phyloP scores from a whole-genome alignment of 2,113 vertebrate species.

The Centropus bengalensis region DNA sequence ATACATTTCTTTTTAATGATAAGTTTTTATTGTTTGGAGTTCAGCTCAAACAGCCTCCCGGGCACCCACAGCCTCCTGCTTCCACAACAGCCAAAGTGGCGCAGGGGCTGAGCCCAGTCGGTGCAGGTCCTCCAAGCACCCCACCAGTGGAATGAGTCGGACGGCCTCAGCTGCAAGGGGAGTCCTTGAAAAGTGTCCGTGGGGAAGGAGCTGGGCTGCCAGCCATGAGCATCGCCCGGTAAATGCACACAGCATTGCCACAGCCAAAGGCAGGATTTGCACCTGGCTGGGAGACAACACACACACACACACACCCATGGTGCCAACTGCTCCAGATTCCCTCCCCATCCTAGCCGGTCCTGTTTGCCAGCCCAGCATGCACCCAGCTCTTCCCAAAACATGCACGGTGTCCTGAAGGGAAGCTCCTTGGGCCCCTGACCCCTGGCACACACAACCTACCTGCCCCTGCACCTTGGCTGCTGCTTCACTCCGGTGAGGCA shows the following conservation, averaged over 20 bases:
- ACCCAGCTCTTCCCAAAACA: not conserved
- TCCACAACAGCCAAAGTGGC: not conserved
- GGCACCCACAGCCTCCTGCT: not conserved
- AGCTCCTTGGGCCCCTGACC: not conserved
- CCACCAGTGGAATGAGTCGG: not conserved
- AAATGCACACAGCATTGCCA: not conserved
- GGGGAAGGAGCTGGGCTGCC: conserved; percentile 26
- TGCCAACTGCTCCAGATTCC: not conserved
- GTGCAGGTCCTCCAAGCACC: fast-evolving
- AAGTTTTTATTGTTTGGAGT: conserved; percentile 77
- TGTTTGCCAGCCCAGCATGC: fast-evolving
- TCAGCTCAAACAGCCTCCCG: conserved; percentile 65
- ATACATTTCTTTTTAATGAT: conserved; percentile 82
- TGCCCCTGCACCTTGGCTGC: not conserved
- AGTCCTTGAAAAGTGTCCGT: not conserved
- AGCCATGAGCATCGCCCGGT: not conserved
- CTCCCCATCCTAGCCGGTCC: not conserved
- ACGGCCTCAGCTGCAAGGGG: not conserved
- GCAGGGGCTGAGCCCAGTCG: not conserved
- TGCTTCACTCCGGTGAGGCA: not conserved
- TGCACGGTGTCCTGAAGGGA: not conserved
- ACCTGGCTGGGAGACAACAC: not conserved
- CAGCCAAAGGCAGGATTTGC: conserved; percentile 2
- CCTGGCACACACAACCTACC: not conserved
- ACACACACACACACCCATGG: not conserved